phyloP scores from a whole-genome alignment of 2,888 invertebrate genomes.

The Silvanus unidentatus region DNA sequence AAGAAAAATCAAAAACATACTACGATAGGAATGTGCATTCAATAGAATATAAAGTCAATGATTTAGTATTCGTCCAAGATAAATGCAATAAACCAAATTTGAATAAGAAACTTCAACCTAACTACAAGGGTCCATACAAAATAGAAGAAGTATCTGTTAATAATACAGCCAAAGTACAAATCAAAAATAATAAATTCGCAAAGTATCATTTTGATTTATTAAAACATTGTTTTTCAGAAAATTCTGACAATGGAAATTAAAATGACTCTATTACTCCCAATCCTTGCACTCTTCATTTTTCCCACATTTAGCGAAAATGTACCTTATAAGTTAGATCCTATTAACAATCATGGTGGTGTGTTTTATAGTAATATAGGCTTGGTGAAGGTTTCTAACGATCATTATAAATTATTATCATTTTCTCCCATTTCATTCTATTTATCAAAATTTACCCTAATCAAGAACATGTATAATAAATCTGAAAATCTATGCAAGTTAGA shows the following conservation, averaged over 20 bases:
- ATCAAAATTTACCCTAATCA: neutral
- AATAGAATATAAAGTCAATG: conserved; percentile 10
- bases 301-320: too few relatives aligned
- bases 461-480: neutral
- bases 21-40: conserved; percentile 18
- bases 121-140: conserved; percentile 14
- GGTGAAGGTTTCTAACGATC: neutral
- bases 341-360: neutral
- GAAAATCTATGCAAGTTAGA: neutral
- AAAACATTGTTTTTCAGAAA: too few relatives aligned
- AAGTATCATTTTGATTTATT: conserved; percentile 2
- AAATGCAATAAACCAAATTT: conserved; percentile 4
- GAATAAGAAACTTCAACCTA: conserved; percentile 15
- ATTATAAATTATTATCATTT: neutral
- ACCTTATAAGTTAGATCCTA: too few relatives aligned
- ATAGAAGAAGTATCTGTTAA: conserved; percentile 7
- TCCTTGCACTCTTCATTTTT: too few relatives aligned
- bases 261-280: too few relatives aligned
- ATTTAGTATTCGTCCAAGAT: conserved; percentile 10
- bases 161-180: neutral
- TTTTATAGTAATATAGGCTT: neutral
- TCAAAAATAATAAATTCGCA: conserved; percentile 4
- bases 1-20: conserved; percentile 27
- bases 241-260: too few relatives aligned
- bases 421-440: neutral